Evolutionary conservation across 2,888 invertebrate species (phyloP), one percentile per base, ranked within the genome.

Genomic region (Cephus sareptanus): DNA sequence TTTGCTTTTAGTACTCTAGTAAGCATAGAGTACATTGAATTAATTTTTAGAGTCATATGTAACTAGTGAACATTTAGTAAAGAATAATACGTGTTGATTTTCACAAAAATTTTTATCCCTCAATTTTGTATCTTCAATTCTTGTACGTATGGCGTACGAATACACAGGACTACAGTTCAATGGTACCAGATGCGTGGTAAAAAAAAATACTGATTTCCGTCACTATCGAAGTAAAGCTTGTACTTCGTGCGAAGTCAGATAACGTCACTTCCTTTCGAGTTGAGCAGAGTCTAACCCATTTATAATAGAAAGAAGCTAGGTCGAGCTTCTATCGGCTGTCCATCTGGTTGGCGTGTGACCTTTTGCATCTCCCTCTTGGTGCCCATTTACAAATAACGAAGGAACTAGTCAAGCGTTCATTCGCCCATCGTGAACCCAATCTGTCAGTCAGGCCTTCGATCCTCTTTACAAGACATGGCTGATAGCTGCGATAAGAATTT

Each of bases 261-360:
- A 71, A 33, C 71, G 71, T 71, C 71, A 70, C 68, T 79, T 37
- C 68, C 71, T 77, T 35, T 68, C 37, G 69, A 34, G 13, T 11
- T 13, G 74, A 74, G 11, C 74, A 74, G 35, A n/a, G 34, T 77
- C 82, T 87, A 87, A 85, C 88, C 88, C 83, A 88, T 88, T 86
- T 88, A 77, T 78, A 81, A 77, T 81, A 80, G 84, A 85, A 86
- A 85, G 85, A 86, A 87, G 85, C 85, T 83, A 84, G 86, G 86
- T 86, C 85, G 86, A 77, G 83, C 82, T 85, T 84, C 85, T 89
- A 89, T 89, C 89, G 86, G 88, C 85, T 86, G 85, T 85, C 87
- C 85, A 87, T 87, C 88, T 85, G 79, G 81, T 83, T 88, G 84
- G 87, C 87, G 87, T 89, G 86, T 88, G 88, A 89, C 88, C 89